Percentiles rank a stretch among this genome's conserved stretches.
phyloP scores from a whole-genome alignment of 1,140 invertebrate species.

The Laupala kohalensis region DNA sequence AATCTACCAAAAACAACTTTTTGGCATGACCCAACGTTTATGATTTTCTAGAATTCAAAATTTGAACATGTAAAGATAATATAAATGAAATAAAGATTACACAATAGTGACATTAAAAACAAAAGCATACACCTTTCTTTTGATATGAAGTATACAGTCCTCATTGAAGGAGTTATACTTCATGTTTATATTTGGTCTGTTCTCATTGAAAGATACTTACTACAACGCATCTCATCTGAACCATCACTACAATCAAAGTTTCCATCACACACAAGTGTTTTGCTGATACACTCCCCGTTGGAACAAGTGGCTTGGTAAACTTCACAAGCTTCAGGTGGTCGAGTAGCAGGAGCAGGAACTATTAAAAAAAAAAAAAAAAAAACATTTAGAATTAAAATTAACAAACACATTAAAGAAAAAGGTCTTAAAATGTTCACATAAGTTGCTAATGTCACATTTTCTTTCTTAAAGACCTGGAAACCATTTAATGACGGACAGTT shows the following conservation, averaged over 20 bases:
- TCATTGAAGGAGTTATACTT: neutral
- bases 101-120: neutral
- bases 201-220: conserved; percentile 36
- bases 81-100: neutral
- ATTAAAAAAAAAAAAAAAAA: neutral
- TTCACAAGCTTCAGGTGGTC: conserved; percentile 38
- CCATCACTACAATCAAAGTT: conserved; percentile 68
- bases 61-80: no score
- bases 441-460: no score
- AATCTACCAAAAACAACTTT: neutral
- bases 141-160: no score
- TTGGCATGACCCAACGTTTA: no score
- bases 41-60: no score
- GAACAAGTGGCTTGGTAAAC: conserved; percentile 76
- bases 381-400: neutral
- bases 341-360: conserved; percentile 19
- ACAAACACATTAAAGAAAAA: no score
- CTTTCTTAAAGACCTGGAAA: no score
- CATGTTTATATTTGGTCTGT: neutral
- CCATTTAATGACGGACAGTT: no score
- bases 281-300: conserved; percentile 81
- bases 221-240: conserved; percentile 80
- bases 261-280: conserved; percentile 68
- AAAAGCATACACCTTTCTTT: no score
- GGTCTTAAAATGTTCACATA: no score